phyloP scores from a whole-genome alignment of 1,140 invertebrate genomes.

The Rhopalosiphum padi region DNA sequence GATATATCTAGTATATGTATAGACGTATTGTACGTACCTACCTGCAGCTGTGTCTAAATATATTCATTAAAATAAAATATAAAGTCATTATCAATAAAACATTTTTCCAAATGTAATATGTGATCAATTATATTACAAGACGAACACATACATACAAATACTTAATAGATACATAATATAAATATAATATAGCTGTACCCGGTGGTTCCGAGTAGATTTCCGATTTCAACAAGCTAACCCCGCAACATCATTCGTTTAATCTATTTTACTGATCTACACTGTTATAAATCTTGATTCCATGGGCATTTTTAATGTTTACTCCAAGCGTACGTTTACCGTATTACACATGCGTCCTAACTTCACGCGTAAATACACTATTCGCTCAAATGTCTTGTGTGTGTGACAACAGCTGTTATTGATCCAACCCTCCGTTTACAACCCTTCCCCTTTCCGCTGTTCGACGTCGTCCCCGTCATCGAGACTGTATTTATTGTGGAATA shows the following conservation, averaged over 20 bases:
- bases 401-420: conserved; percentile 52
- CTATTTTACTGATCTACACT: neutral
- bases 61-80: neutral
- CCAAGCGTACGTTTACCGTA: neutral
- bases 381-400: neutral
- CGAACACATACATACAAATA: neutral
- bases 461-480: neutral
- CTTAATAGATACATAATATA: neutral
- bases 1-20: no score
- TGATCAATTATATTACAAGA: neutral
- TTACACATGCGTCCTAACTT: neutral
- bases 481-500: neutral
- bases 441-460: neutral
- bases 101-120: neutral
- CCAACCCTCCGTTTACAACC: neutral
- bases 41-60: neutral
- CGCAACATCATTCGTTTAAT: neutral
- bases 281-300: neutral
- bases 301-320: neutral
- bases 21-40: neutral
- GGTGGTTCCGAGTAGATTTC: neutral
- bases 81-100: neutral
- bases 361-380: neutral
- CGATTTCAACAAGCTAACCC: neutral
- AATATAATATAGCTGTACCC: neutral